Evolutionary conservation across 2,888 invertebrate species (phyloP).

Genomic region (Chrysina gloriosa): DNA sequence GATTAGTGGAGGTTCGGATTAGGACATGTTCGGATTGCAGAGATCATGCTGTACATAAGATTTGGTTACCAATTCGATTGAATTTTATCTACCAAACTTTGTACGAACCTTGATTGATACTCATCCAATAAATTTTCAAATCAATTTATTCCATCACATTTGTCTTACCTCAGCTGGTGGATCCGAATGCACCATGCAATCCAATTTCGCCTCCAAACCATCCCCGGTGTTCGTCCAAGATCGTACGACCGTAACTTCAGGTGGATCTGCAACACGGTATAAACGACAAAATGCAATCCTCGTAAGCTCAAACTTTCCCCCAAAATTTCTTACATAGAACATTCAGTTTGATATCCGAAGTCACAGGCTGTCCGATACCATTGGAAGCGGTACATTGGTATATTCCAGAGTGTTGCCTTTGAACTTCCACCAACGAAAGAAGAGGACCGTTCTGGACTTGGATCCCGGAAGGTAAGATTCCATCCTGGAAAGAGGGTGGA

Average conservation of each 20-base stretch:
- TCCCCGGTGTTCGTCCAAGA: slow-evolving; percentile 74
- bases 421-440: slow-evolving; percentile 62
- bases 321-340: slow-evolving; percentile 65
- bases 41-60: too few relatives aligned
- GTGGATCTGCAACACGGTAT: slow-evolving; percentile 67
- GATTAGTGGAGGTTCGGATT: too few relatives aligned
- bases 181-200: slow-evolving; percentile 73
- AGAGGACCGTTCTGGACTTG: slow-evolving; percentile 63
- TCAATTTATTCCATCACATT: too few relatives aligned
- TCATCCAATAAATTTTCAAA: too few relatives aligned
- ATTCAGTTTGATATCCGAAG: slow-evolving; percentile 62
- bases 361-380: slow-evolving; percentile 65
- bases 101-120: too few relatives aligned
- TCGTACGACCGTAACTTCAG: slow-evolving; percentile 72
- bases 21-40: too few relatives aligned
- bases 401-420: slow-evolving; percentile 64
- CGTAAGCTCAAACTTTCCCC: too few relatives aligned
- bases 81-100: too few relatives aligned
- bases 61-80: too few relatives aligned
- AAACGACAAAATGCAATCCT: neutral
- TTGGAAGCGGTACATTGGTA: slow-evolving; percentile 68
- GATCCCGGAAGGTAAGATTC: slow-evolving; percentile 61
- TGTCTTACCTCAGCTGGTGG: slow-evolving; percentile 62
- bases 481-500: slow-evolving; percentile 56
- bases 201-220: slow-evolving; percentile 72